Evolutionary conservation across 1,140 invertebrate species (phyloP).

Genomic region (Diachasma alloeum): DNA sequence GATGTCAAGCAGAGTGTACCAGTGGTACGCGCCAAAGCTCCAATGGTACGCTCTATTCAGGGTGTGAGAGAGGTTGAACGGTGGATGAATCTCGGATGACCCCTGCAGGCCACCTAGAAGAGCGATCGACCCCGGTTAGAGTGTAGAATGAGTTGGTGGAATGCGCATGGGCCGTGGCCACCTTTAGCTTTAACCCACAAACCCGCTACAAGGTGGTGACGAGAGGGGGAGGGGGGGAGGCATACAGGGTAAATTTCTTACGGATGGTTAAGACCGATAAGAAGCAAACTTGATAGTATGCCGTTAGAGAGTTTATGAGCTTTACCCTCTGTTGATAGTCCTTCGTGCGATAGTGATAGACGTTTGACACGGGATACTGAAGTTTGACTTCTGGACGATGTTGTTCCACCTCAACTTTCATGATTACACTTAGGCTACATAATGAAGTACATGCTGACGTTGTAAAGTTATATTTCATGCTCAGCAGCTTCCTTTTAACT

Average conservation of each 20-base stretch:
- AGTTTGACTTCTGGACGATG: neutral
- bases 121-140: conserved; percentile 15
- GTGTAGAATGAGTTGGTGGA: neutral
- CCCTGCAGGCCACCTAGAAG: neutral
- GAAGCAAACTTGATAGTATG: conserved; percentile 22
- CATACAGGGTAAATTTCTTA: conserved; percentile 1
- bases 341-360: neutral
- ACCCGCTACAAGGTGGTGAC: conserved; percentile 14
- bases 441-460: neutral
- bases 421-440: neutral
- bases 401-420: neutral
- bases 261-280: conserved; percentile 24
- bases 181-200: conserved; percentile 20
- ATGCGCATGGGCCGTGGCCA: neutral
- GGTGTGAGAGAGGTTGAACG: neutral
- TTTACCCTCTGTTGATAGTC: neutral
- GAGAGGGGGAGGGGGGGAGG: neutral
- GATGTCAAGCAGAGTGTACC: conserved; percentile 31
- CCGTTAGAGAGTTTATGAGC: conserved; percentile 18
- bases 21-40: conserved; percentile 15
- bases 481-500: neutral
- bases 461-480: neutral
- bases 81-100: conserved; percentile 23
- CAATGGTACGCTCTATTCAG: conserved; percentile 1
- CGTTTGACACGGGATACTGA: neutral